Percentiles rank a stretch among this genome's conserved stretches.
These are phyloP conservation scores for Okamejei kenojei DNA, from an alignment of 2,797 vertebrate species.

Conservation along the genomic window DNA sequence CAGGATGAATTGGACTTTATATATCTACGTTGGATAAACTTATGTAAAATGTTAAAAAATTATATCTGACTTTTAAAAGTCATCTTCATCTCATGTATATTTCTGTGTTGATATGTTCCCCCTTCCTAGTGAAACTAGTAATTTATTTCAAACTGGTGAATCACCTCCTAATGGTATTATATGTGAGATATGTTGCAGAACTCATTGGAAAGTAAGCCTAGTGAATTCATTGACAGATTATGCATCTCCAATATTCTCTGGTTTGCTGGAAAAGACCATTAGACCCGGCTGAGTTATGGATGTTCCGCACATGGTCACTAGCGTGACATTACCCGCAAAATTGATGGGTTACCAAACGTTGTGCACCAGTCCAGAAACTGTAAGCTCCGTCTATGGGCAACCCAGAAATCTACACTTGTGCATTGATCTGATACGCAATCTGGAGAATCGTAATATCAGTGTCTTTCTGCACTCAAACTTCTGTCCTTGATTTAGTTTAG, in stretches of 20 bases:
- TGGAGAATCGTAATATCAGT: background rate
- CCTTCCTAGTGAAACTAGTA: background rate
- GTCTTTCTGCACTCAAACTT: no score
- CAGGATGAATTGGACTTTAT: background rate
- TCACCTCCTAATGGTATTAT: background rate
- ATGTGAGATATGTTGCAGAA: background rate
- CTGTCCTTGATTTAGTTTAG: no score
- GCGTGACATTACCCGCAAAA: background rate
- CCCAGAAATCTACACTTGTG: background rate
- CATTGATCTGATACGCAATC: background rate
- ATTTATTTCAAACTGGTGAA: background rate
- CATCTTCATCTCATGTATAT: background rate
- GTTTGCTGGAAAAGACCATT: background rate
- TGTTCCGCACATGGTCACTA: background rate
- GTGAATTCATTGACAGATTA: background rate
- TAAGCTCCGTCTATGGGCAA: background rate
- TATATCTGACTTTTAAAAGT: constrained; percentile 1
- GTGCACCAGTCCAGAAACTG: background rate
- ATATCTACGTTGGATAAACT: background rate
- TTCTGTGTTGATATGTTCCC: background rate
- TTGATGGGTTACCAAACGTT: background rate
- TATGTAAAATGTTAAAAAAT: background rate
- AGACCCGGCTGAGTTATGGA: background rate
- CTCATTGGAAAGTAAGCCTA: background rate
- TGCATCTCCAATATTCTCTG: background rate